These are phyloP conservation scores for Pterocles orientalis DNA, from an alignment of 2,113 vertebrate species.

Conservation along the genomic window DNA sequence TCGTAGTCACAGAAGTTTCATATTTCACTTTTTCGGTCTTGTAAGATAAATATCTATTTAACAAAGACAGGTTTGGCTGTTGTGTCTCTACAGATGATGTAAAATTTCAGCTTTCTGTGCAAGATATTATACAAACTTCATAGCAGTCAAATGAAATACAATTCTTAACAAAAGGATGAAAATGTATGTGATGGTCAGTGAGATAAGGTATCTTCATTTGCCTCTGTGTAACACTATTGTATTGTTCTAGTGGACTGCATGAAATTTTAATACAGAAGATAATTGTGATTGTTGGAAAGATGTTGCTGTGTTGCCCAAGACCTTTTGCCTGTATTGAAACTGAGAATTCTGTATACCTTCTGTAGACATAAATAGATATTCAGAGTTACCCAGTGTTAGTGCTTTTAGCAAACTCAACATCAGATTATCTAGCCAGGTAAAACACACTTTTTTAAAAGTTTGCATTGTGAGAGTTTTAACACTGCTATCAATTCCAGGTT, in stretches of 20 bases:
- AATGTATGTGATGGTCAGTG: neutral
- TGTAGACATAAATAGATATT: neutral
- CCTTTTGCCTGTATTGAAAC: neutral
- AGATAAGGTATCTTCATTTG: neutral
- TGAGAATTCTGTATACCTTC: neutral
- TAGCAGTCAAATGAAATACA: neutral
- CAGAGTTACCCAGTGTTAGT: neutral
- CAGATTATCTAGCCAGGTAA: neutral
- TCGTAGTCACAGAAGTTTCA: neutral
- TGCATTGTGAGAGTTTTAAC: neutral
- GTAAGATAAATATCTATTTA: conserved; percentile 2
- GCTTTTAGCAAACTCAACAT: neutral
- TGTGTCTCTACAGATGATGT: neutral
- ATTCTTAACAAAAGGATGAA: neutral
- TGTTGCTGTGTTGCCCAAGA: neutral
- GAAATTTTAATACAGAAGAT: neutral
- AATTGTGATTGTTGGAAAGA: neutral
- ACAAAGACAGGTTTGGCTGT: neutral
- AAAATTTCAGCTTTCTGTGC: conserved; percentile 16
- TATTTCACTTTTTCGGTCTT: conserved; percentile 4
- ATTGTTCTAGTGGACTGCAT: neutral
- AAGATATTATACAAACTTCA: conserved; percentile 21
- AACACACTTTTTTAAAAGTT: neutral
- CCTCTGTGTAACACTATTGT: neutral
- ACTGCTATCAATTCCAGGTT: neutral